phyloP scores from a whole-genome alignment of 2,888 invertebrate species.

The Anthophora plumipes region DNA sequence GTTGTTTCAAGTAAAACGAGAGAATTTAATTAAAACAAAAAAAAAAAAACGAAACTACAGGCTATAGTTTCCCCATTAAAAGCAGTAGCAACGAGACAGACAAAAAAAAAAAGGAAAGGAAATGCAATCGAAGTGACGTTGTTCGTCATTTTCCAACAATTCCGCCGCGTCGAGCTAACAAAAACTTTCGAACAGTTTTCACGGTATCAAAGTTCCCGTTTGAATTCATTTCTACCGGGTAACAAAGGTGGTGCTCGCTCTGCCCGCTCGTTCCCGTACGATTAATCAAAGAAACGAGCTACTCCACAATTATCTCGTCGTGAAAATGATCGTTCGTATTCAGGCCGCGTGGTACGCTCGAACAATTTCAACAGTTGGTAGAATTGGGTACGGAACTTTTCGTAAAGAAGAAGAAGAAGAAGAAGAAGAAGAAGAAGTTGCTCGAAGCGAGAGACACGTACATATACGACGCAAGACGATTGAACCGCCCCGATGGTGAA shows the following conservation, averaged over 20 bases:
- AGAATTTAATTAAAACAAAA: not conserved
- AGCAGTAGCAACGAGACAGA: not conserved
- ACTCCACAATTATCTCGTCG: not conserved
- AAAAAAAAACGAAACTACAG: too few relatives aligned
- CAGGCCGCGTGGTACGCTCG: not conserved
- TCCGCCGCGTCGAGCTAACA: not conserved
- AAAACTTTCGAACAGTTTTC: not conserved
- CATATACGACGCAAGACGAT: not conserved
- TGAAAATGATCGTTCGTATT: not conserved
- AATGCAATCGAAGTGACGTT: not conserved
- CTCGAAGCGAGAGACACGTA: not conserved
- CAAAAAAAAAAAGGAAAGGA: too few relatives aligned
- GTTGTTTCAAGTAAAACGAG: too few relatives aligned
- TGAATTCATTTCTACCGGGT: not conserved
- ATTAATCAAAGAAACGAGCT: not conserved
- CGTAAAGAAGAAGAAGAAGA: too few relatives aligned
- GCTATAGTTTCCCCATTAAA: not conserved
- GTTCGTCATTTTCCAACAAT: not conserved
- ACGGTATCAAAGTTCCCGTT: not conserved
- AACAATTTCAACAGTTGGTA: not conserved
- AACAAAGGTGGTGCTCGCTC: not conserved
- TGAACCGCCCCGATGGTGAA: not conserved
- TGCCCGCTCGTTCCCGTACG: not conserved
- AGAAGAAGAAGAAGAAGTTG: too few relatives aligned
- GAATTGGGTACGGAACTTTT: constrained; percentile 15